These are phyloP conservation scores for Cydia fagiglandana DNA, from an alignment of 1,140 invertebrate species.

Conservation along the genomic window DNA sequence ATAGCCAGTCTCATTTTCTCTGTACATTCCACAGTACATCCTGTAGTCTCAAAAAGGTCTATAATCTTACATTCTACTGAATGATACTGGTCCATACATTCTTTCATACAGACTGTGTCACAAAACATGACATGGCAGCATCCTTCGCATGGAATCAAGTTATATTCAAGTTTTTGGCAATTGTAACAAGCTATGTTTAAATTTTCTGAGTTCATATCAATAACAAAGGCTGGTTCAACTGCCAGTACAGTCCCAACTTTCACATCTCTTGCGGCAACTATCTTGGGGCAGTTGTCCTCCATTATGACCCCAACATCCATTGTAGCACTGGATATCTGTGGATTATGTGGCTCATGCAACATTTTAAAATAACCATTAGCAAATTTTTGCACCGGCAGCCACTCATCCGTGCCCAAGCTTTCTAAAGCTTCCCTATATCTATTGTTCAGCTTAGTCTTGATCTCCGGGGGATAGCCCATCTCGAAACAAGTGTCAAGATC, in stretches of 20 bases:
- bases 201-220: slow-evolving; percentile 13
- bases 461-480: slow-evolving; percentile 37
- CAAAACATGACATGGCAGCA: slow-evolving; percentile 46
- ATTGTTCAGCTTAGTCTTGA: slow-evolving; percentile 22
- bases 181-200: slow-evolving; percentile 38
- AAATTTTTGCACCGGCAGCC: not conserved
- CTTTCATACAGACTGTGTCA: slow-evolving; percentile 40
- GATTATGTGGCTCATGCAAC: slow-evolving; percentile 33
- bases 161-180: slow-evolving; percentile 42
- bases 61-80: slow-evolving; percentile 47
- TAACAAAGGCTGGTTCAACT: slow-evolving; percentile 19
- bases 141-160: slow-evolving; percentile 46
- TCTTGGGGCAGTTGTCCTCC: slow-evolving; percentile 33
- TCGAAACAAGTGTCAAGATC: slow-evolving; percentile 44
- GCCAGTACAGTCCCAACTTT: slow-evolving; percentile 25
- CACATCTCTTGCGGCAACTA: slow-evolving; percentile 36
- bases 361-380: not conserved
- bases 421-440: not conserved
- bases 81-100: slow-evolving; percentile 43
- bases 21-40: not conserved
- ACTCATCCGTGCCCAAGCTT: not conserved
- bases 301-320: slow-evolving; percentile 37
- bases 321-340: slow-evolving; percentile 39
- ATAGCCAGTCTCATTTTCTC: slow-evolving; percentile 26
- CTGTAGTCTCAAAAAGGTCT: slow-evolving; percentile 14